Evolutionary conservation across 92 coral and sea anemone genomes (phyloP).

Genomic region (Phenganax marumi): DNA sequence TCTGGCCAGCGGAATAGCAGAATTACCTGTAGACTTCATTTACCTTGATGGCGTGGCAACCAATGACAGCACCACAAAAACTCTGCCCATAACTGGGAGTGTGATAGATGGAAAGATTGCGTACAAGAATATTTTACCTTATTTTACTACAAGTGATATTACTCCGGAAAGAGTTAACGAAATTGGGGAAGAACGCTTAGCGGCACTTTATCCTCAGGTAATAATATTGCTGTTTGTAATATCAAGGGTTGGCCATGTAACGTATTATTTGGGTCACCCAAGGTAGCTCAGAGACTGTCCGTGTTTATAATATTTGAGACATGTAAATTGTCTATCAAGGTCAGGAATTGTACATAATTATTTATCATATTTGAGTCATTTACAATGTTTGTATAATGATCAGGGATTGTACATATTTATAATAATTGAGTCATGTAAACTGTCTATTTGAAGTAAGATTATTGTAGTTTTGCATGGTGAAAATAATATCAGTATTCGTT

Average conservation of each 20-base stretch:
- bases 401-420: no score
- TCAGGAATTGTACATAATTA: no score
- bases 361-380: no score
- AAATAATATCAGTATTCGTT: no score
- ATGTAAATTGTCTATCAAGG: no score
- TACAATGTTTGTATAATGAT: no score
- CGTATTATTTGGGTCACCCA: background rate
- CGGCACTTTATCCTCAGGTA: slow-evolving; percentile 73
- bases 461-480: no score
- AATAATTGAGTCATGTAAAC: no score
- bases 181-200: slow-evolving; percentile 69
- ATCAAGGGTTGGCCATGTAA: background rate
- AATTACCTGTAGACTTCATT: slow-evolving; percentile 73
- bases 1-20: slow-evolving; percentile 76
- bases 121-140: slow-evolving; percentile 67
- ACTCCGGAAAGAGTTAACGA: slow-evolving; percentile 73
- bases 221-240: background rate
- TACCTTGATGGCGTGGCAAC: slow-evolving; percentile 66
- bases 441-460: no score
- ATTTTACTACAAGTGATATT: slow-evolving; percentile 73
- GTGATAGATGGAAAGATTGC: slow-evolving; percentile 72
- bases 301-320: no score
- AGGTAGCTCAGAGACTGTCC: background rate
- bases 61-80: slow-evolving; percentile 57
- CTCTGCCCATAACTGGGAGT: slow-evolving; percentile 60